Evolutionary conservation across 2,888 invertebrate genomes (phyloP).

Genomic region (Gastrophysa polygoni): DNA sequence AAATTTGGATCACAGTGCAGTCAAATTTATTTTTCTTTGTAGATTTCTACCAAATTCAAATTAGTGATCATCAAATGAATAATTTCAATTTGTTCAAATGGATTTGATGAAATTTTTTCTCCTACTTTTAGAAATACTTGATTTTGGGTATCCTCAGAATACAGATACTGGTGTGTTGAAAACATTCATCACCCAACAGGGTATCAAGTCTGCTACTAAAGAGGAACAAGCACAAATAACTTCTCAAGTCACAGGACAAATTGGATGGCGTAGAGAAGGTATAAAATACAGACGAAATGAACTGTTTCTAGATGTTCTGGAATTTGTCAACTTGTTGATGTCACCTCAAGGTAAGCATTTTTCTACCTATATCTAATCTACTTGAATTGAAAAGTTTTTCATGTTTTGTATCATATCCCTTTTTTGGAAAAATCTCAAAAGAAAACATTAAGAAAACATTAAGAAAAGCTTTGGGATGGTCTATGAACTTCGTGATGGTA

Average conservation of each 20-base stretch:
- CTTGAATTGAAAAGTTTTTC: too few species aligned
- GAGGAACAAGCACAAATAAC: conserved; percentile 99
- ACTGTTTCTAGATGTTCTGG: conserved; percentile 96
- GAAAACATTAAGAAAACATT: too few species aligned
- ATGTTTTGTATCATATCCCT: too few species aligned
- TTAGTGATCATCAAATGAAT: too few species aligned
- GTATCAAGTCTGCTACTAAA: conserved; percentile 97
- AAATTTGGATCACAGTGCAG: too few species aligned
- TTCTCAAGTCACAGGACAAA: conserved; percentile 95
- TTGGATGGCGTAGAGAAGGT: conserved; percentile 98
- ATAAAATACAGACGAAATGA: conserved; percentile 99
- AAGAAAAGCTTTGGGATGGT: too few species aligned
- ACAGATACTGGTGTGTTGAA: conserved; percentile 99
- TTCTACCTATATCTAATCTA: too few species aligned
- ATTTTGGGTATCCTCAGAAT: conserved; percentile 99
- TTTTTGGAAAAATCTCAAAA: too few species aligned
- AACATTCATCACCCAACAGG: conserved; percentile 99
- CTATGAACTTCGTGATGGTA: too few species aligned
- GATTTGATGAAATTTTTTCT: not conserved
- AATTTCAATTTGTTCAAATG: not conserved
- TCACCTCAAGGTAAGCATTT: conserved; percentile 86
- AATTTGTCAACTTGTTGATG: conserved; percentile 99
- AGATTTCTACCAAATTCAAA: too few species aligned
- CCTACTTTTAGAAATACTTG: conserved; percentile 83
- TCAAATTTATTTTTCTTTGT: too few species aligned